Evolutionary conservation across 92 coral and sea anemone species (phyloP), one percentile per base, ranked within the genome.

Genomic region (Hydrozoanthus gracilis): DNA sequence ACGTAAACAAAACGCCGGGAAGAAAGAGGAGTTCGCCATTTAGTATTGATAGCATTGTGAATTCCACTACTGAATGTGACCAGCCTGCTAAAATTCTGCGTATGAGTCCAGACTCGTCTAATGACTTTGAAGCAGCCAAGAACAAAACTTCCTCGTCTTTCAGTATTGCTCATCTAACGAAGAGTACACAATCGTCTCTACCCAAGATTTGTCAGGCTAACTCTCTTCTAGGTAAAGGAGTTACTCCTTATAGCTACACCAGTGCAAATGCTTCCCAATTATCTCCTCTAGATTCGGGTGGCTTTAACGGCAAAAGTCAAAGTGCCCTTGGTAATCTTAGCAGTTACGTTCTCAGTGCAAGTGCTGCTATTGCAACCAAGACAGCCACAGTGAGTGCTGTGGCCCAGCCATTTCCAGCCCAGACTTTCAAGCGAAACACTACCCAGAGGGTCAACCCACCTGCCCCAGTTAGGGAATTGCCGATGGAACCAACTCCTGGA

Each of bases 151-250:
- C 93, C 1, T 89, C 94, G 54, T 88, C 92, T 76, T 97, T 97
- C 73, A 97, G 98, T 58, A 95, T 97, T 85, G 99, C 98, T 7
- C 98, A 97, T 84, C 86, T 97, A 74, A 95, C 99, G 0, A 94
- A 93, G 61, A 95, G 88, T 66, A 76, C 86, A 62, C 85, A 71
- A 54, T 68, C 91, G 0, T 27, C 39, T 27, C 1, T 27, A 27
- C 39, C 39, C 39, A 27, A 27, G 39, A 27, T 27, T 27, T 27
- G 73, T 65, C 73, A 80, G 5, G 13, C 46, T 5, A 51, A 45
- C 11, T 49, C 85, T 64, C 16, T 52, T 65, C 46, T 61, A 15
- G 48, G 20, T 67, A 80, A 80, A 65, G 73, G 17, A 8, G n/a
- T 18, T 46, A 66, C 46, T 67, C 85, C 20, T 17, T 4, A 8